These are phyloP conservation scores for Eurytoma adleriae DNA, from an alignment of 2,888 invertebrate genomes.

Conservation along the genomic window DNA sequence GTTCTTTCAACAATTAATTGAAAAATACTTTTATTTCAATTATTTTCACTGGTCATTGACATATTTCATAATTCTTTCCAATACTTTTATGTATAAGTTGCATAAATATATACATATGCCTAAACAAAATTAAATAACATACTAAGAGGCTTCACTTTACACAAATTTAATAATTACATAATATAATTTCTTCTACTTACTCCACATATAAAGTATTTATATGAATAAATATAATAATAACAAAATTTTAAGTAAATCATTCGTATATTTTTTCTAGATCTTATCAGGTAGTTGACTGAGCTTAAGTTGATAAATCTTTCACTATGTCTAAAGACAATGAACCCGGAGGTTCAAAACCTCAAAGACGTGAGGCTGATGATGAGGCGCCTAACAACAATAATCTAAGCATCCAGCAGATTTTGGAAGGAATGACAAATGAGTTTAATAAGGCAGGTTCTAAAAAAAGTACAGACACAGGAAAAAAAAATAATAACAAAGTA, in stretches of 20 bases:
- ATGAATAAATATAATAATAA: constrained; percentile 84
- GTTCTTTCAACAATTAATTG: too few species aligned
- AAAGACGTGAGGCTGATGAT: constrained; percentile 65
- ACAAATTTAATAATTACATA: too few species aligned
- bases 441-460: constrained; percentile 66
- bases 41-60: too few species aligned
- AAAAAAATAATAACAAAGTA: constrained; percentile 40
- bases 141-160: too few species aligned
- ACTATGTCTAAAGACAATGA: constrained; percentile 62
- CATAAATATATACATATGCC: too few species aligned
- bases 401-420: constrained; percentile 72
- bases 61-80: too few species aligned
- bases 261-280: constrained; percentile 42
- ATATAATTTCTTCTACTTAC: too few species aligned
- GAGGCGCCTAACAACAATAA: constrained; percentile 67
- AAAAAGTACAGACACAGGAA: constrained; percentile 33
- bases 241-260: constrained; percentile 76
- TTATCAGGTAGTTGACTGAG: constrained; percentile 24
- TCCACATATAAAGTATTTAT: neutral
- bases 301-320: constrained; percentile 1
- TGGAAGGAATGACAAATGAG: constrained; percentile 74
- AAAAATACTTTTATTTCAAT: too few species aligned
- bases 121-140: too few species aligned
- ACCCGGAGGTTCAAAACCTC: constrained; percentile 64
- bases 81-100: too few species aligned